Conservation (phyloP, 2,888 invertebrate species). For the Cantharis rustica region DNA sequence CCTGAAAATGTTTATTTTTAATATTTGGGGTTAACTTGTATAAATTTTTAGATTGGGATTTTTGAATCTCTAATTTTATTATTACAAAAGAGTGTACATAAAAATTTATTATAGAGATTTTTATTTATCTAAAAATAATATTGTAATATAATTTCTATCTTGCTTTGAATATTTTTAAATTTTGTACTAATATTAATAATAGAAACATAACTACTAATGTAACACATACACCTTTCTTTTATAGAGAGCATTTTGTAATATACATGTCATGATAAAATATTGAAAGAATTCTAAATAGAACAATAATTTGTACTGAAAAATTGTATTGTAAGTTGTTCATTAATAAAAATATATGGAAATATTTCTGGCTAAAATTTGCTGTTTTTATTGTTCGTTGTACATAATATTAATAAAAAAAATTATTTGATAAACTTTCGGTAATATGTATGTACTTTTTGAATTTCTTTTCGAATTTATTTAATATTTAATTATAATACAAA, state of each 20-base stretch:
- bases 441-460: too few species aligned
- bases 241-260: slow-evolving; percentile 28
- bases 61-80: slow-evolving; percentile 24
- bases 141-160: slow-evolving; percentile 19
- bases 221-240: slow-evolving; percentile 8
- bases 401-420: too few species aligned
- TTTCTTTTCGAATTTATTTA: too few species aligned
- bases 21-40: slow-evolving; percentile 25
- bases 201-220: slow-evolving; percentile 5
- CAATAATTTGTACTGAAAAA: neutral
- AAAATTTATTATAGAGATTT: slow-evolving; percentile 6
- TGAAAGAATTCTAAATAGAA: slow-evolving; percentile 6
- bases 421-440: too few species aligned
- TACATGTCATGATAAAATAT: slow-evolving; percentile 25
- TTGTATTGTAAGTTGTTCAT: neutral
- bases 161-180: slow-evolving; percentile 25
- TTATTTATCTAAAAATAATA: slow-evolving; percentile 13
- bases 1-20: slow-evolving; percentile 28
- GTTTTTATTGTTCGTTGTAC: neutral
- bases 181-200: slow-evolving; percentile 23
- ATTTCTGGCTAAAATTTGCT: neutral
- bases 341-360: neutral
- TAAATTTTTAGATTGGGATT: slow-evolving; percentile 18
- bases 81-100: slow-evolving; percentile 15
- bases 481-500: too few species aligned